A percentile compares a stretch with the other conserved stretches of the same genome.
phyloP scores from a whole-genome alignment of 2,888 invertebrate species.

The Ischnura elegans region DNA sequence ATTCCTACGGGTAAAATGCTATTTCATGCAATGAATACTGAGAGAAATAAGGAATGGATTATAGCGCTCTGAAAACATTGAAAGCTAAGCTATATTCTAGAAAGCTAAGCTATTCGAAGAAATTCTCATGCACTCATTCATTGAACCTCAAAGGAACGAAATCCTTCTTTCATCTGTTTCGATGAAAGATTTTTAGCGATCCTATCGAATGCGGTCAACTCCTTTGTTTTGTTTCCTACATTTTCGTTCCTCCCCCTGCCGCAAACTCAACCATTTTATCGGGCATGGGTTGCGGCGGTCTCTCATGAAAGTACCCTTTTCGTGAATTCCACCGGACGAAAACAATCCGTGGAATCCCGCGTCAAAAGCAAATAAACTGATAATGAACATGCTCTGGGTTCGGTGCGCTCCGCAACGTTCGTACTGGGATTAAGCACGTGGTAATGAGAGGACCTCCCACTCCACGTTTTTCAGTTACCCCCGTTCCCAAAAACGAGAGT shows the following conservation, averaged over 20 bases:
- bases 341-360: neutral
- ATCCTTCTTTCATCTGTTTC: too few species aligned
- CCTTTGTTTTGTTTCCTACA: neutral
- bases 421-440: neutral
- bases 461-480: neutral
- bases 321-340: neutral
- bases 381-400: neutral
- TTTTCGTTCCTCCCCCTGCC: neutral
- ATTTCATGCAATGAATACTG: too few species aligned
- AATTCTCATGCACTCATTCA: too few species aligned
- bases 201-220: neutral
- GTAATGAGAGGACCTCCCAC: neutral
- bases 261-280: neutral
- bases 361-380: neutral
- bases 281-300: neutral
- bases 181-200: neutral
- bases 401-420: neutral
- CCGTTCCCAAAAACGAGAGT: neutral
- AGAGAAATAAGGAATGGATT: too few species aligned
- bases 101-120: too few species aligned
- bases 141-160: too few species aligned
- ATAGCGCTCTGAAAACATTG: too few species aligned
- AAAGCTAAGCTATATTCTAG: too few species aligned
- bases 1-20: too few species aligned
- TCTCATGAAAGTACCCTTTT: neutral